Base-by-base conservation (phyloP, 2,797 vertebrate genomes). In the Hybognathus amarus region DNA sequence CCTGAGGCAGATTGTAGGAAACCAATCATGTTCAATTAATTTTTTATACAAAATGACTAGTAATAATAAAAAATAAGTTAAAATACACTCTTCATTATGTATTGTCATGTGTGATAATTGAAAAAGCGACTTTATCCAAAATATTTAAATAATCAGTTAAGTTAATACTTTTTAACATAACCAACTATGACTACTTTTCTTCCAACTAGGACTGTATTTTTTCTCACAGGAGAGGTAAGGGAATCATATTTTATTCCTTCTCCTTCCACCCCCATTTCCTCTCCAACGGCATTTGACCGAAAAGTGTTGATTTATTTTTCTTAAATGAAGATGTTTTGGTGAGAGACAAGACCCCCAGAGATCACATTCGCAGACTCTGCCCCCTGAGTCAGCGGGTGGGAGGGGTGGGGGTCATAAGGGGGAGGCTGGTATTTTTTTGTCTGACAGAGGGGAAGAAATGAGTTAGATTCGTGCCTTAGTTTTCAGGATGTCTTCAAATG, bases 241-340 rank as follows among this genome's bases (percentile, higher is more conserved):
- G 20, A 82, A 64, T 36, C 64, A 20, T 78, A 33, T 80, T 75
- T 75, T 36, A 76, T 75, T 74, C 33, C 68, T 73, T 59, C 27
- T 67, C 40, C 45, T 66, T 59, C 9, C 22, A 8, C 20, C 67
- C 59, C 36, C 36, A 56, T 59, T 70, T 77, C 69, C 45, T 27
- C 18, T 74, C 40, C n/a, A 79, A 64, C 15, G 36, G 59, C 52
- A 54, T 85, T 88, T 73, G 84, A 76, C 13, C 8, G 17, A 86
- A 50, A 85, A 85, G 68, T 85, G 84, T 85, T 88, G 87, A 89
- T 89, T 90, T 89, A 87, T 87, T 90, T 90, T 88, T 84, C 77
- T 87, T 86, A 81, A 87, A 88, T 85, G 78, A 81, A 87, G 86
- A 89, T 84, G 85, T 87, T 89, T 85, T 87, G 79, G 76, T 71